Evolutionary conservation across 2,888 invertebrate species (phyloP).

Genomic region (Bombylius discolor): DNA sequence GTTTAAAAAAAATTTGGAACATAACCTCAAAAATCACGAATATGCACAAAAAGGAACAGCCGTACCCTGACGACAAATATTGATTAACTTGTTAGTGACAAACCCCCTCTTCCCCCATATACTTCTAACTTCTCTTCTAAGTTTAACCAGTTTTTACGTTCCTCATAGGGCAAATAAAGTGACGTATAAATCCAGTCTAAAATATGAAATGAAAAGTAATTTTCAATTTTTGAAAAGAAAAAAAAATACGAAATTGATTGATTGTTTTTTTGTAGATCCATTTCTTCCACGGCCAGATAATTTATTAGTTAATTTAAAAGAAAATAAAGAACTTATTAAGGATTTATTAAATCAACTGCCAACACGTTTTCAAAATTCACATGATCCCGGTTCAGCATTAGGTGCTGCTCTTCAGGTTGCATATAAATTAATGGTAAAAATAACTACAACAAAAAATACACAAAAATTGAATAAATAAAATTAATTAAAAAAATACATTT

Average conservation of each 20-base stretch:
- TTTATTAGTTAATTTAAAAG: constrained; percentile 80
- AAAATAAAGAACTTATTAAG: constrained; percentile 60
- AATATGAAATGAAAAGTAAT: too few species aligned
- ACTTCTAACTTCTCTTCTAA: too few species aligned
- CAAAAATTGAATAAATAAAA: neutral
- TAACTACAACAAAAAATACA: neutral
- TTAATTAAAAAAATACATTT: neutral
- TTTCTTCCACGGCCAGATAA: constrained; percentile 91
- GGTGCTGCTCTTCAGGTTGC: constrained; percentile 90
- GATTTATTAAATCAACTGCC: constrained; percentile 72
- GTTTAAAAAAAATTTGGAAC: neutral
- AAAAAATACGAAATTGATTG: too few species aligned
- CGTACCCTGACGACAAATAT: too few species aligned
- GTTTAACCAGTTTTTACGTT: too few species aligned
- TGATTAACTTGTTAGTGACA: too few species aligned
- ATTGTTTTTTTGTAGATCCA: constrained; percentile 49
- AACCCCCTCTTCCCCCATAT: too few species aligned
- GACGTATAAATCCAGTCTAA: too few species aligned
- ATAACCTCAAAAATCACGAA: too few species aligned
- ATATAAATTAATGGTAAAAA: constrained; percentile 70
- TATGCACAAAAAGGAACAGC: too few species aligned
- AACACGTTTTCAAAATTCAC: constrained; percentile 50
- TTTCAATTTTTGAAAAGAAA: too few species aligned
- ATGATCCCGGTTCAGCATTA: constrained; percentile 68
- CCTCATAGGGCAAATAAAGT: too few species aligned